These are phyloP conservation scores for Chiridota heheva DNA, from an alignment of 35 echinoderm and acorn worm genomes.

Conservation along the genomic window DNA sequence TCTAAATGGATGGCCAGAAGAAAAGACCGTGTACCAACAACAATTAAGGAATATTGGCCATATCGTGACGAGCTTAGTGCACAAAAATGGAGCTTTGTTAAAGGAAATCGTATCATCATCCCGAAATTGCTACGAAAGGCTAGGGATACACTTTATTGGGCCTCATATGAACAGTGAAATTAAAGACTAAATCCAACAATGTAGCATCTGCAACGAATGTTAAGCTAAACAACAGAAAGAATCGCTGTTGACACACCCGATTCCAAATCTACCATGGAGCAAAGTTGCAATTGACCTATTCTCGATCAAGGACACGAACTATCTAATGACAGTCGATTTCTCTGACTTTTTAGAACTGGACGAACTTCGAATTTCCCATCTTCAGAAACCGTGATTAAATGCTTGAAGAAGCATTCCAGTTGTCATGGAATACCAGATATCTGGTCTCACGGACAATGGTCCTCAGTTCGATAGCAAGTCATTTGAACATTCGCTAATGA, in stretches of 20 bases:
- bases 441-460: constrained; percentile 50
- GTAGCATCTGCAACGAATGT: constrained; percentile 36
- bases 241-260: constrained; percentile 34
- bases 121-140: constrained; percentile 40
- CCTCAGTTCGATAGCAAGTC: constrained; percentile 27
- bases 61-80: constrained; percentile 60
- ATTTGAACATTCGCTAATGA: constrained; percentile 52
- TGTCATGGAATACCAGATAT: constrained; percentile 58
- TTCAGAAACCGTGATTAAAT: constrained; percentile 16
- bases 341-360: constrained; percentile 63
- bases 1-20: constrained; percentile 60
- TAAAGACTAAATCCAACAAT: constrained; percentile 53
- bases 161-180: constrained; percentile 54
- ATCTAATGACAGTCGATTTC: constrained; percentile 59
- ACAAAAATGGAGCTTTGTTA: constrained; percentile 59
- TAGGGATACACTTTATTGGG: constrained; percentile 59
- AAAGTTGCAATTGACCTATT: constrained; percentile 67
- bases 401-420: constrained; percentile 36
- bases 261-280: constrained; percentile 48
- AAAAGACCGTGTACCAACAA: constrained; percentile 30
- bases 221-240: constrained; percentile 48
- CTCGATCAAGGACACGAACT: constrained; percentile 31
- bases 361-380: constrained; percentile 22
- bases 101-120: constrained; percentile 60
- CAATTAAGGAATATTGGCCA: constrained; percentile 50